phyloP scores from a whole-genome alignment of 1,140 invertebrate species.

The Heliconius melpomene region DNA sequence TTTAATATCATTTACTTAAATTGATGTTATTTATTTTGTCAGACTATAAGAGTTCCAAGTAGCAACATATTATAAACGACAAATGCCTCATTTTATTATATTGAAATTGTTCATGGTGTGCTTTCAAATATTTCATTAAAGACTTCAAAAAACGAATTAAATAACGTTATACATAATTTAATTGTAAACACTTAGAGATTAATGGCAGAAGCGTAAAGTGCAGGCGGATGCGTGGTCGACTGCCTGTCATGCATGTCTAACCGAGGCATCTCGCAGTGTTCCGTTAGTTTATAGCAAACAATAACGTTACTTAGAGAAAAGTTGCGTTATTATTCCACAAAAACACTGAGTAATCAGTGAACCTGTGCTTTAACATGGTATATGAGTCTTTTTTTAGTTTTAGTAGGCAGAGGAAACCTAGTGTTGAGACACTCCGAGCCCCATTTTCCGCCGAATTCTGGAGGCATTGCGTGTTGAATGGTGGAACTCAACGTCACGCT shows the following conservation, averaged over 20 bases:
- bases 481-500: no score
- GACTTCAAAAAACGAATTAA: no score
- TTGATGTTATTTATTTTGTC: no score
- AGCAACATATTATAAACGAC: neutral
- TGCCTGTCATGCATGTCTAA: constrained; percentile 42
- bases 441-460: no score
- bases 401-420: no score
- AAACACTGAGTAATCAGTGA: neutral
- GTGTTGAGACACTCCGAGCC: no score
- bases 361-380: neutral
- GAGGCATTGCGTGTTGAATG: no score
- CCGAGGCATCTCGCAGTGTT: constrained; percentile 43
- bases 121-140: no score
- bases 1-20: no score
- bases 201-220: constrained; percentile 19
- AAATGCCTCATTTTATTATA: neutral
- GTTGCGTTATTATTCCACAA: constrained; percentile 24
- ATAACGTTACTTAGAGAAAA: constrained; percentile 24
- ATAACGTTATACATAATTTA: neutral
- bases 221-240: constrained; percentile 53
- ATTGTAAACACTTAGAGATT: neutral
- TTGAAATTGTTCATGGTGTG: no score
- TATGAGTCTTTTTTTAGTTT: no score
- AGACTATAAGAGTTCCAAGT: neutral
- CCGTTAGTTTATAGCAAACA: constrained; percentile 30